These are phyloP conservation scores for Synanthedon myopaeformis DNA, from an alignment of 2,888 invertebrate genomes.

Conservation along the genomic window DNA sequence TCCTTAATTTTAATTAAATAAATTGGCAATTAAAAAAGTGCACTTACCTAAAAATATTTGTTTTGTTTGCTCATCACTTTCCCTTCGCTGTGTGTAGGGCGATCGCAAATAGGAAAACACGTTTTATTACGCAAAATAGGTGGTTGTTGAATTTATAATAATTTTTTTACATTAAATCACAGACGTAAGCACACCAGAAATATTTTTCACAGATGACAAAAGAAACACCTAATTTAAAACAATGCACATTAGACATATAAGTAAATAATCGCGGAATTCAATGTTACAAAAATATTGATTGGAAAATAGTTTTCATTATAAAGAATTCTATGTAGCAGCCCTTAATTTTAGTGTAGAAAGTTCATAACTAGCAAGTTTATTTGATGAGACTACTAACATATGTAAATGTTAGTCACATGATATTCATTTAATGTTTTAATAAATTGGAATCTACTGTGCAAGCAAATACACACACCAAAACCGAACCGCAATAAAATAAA, in stretches of 20 bases:
- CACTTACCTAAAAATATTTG: conserved; percentile 5
- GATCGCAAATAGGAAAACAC: not conserved
- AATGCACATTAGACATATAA: not conserved
- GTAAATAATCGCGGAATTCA: not conserved
- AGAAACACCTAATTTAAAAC: not conserved
- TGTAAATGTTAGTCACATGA: conserved; percentile 32
- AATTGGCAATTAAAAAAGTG: not conserved
- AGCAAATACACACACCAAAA: no score
- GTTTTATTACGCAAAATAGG: not conserved
- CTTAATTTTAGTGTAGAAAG: not conserved
- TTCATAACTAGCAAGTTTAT: conserved; percentile 2
- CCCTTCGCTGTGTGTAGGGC: not conserved
- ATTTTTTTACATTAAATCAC: no score
- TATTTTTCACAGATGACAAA: no score
- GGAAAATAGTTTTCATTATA: not conserved
- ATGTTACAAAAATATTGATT: conserved; percentile 10
- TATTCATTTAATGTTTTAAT: conserved; percentile 19
- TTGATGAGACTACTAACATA: conserved; percentile 13
- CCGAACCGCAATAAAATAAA: no score
- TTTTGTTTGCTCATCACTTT: conserved; percentile 3
- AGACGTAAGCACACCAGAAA: no score
- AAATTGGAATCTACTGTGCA: no score
- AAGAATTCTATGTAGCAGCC: not conserved
- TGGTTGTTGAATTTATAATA: no score
- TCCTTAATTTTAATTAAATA: not conserved